A percentile compares a stretch with the other conserved stretches of the same genome.
Evolutionary conservation across 2,888 invertebrate genomes (phyloP).

Genomic region (Drosophila tanythrix): DNA sequence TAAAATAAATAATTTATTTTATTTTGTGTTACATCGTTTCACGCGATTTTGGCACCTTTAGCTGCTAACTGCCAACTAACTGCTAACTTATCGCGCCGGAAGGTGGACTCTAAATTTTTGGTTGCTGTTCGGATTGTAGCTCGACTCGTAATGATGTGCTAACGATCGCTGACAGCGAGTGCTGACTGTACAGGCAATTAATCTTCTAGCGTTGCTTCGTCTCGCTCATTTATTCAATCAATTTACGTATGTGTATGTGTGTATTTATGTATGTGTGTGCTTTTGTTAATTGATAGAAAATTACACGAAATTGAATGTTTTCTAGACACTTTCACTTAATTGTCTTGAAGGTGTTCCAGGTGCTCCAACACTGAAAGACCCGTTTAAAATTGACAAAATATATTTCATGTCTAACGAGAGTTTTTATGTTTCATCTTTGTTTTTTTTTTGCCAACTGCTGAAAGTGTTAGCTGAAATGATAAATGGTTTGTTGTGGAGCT

Average conservation of each 20-base stretch:
- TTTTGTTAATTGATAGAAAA: constrained; percentile 80
- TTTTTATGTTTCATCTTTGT: background rate
- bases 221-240: constrained; percentile 32
- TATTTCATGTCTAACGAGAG: constrained; percentile 52
- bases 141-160: constrained; percentile 70
- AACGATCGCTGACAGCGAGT: constrained; percentile 60
- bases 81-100: too few relatives aligned
- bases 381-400: constrained; percentile 61
- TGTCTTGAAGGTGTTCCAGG: constrained; percentile 39
- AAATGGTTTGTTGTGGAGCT: constrained; percentile 38
- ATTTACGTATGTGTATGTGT: constrained; percentile 3
- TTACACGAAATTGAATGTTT: constrained; percentile 75
- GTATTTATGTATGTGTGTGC: constrained; percentile 16
- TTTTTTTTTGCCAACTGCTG: constrained; percentile 23
- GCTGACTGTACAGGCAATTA: constrained; percentile 59
- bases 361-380: constrained; percentile 36
- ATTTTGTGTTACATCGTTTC: background rate
- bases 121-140: background rate
- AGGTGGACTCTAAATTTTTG: background rate
- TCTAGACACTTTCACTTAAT: constrained; percentile 72
- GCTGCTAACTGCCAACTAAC: background rate
- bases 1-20: background rate
- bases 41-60: constrained; percentile 2
- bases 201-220: constrained; percentile 57
- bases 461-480: constrained; percentile 55